These are phyloP conservation scores for Phaenicophaeus curvirostris DNA, from an alignment of 2,797 vertebrate species.

Conservation along the genomic window DNA sequence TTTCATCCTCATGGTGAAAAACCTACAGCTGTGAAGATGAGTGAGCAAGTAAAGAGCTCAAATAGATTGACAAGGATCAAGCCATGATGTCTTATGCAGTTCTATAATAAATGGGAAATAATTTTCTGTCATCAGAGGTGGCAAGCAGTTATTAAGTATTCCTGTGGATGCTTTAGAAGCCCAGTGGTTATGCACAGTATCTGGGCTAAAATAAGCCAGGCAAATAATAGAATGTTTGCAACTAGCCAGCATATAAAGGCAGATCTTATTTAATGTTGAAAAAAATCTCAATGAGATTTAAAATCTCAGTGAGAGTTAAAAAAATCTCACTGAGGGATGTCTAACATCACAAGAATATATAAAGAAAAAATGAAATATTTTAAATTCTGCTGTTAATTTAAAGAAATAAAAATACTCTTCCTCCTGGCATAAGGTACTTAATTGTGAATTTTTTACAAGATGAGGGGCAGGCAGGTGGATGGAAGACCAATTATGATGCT, in stretches of 20 bases:
- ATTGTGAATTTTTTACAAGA: not conserved
- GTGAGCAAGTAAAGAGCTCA: not conserved
- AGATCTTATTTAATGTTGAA: not conserved
- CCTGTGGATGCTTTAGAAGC: not conserved
- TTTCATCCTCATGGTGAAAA: not conserved
- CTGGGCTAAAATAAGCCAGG: not conserved
- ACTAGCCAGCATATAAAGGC: not conserved
- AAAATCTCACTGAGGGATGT: not conserved
- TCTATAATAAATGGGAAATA: not conserved
- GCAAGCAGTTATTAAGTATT: not conserved
- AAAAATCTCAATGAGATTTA: not conserved
- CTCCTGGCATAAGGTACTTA: not conserved
- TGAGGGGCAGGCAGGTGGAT: not conserved
- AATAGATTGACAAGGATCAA: not conserved
- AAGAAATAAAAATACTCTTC: not conserved
- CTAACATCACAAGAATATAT: not conserved
- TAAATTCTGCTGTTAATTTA: not conserved
- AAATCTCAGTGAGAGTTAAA: no score
- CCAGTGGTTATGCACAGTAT: not conserved
- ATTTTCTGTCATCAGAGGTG: not conserved
- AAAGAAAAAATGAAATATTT: not conserved
- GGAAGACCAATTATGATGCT: not conserved
- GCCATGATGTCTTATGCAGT: not conserved
- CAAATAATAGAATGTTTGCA: not conserved
- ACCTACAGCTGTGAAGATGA: accelerated